Evolutionary conservation across 2,888 invertebrate species (phyloP).

Genomic region (Lumbricus terrestris): DNA sequence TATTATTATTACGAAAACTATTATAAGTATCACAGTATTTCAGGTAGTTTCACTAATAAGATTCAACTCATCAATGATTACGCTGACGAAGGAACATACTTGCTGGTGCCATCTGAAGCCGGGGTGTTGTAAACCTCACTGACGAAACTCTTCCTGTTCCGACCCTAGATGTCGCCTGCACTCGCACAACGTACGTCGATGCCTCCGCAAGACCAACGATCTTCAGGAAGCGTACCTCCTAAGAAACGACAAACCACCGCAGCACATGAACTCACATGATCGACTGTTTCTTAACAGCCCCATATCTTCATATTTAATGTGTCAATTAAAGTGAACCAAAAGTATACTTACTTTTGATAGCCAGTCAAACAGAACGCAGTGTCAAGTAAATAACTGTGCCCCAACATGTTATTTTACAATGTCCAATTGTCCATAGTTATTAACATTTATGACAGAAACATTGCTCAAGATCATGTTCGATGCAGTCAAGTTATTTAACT

Average conservation of each 20-base stretch:
- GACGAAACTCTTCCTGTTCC: conserved; percentile 31
- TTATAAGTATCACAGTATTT: neutral
- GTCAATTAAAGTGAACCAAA: neutral
- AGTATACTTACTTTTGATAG: neutral
- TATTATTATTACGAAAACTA: too few relatives aligned
- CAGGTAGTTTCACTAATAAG: neutral
- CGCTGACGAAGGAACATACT: neutral
- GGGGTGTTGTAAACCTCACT: conserved; percentile 32
- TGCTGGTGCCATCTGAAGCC: conserved; percentile 19
- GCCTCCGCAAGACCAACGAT: conserved; percentile 26
- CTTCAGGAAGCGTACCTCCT: conserved; percentile 30
- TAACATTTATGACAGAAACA: neutral
- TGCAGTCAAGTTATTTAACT: neutral
- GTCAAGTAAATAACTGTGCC: neutral
- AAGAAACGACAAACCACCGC: neutral
- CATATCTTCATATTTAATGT: too few relatives aligned
- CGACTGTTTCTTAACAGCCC: neutral
- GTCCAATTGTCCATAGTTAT: too few relatives aligned
- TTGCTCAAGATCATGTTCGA: neutral
- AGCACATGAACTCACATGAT: neutral
- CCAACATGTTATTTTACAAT: too few relatives aligned
- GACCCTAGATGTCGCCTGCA: conserved; percentile 31
- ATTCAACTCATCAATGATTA: neutral
- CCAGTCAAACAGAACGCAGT: neutral
- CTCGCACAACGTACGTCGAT: conserved; percentile 27